phyloP scores from a whole-genome alignment of 2,888 invertebrate species.

The Mythimna pallens region DNA sequence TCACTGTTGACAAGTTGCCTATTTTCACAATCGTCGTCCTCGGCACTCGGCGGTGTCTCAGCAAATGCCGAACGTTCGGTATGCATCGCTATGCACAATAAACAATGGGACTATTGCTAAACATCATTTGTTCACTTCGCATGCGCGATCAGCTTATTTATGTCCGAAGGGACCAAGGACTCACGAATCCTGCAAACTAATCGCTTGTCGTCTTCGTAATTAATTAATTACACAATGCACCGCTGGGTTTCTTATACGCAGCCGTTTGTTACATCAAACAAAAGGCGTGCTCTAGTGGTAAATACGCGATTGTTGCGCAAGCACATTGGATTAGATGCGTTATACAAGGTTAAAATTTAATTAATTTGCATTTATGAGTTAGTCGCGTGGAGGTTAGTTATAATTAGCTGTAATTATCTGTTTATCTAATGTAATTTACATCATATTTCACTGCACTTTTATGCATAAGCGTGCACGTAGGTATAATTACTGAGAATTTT shows the following conservation, averaged over 20 bases:
- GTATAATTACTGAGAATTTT: background rate
- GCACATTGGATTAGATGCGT: constrained; percentile 68
- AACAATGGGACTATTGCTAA: constrained; percentile 81
- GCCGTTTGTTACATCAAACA: constrained; percentile 67
- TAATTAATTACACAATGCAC: constrained; percentile 64
- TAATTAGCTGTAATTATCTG: constrained; percentile 48
- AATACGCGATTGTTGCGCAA: constrained; percentile 72
- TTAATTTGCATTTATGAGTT: constrained; percentile 72
- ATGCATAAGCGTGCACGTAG: background rate
- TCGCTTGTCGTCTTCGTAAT: constrained; percentile 62
- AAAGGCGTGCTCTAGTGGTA: constrained; percentile 69
- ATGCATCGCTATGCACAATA: constrained; percentile 72
- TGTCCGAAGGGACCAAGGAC: constrained; percentile 76
- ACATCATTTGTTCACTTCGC: constrained; percentile 67
- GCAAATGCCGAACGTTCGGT: constrained; percentile 65
- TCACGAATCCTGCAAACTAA: constrained; percentile 61
- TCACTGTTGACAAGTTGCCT: constrained; percentile 73
- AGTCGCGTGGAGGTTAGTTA: constrained; percentile 58
- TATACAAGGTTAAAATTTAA: constrained; percentile 72
- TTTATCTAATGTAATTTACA: constrained; percentile 34
- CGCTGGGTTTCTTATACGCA: constrained; percentile 51
- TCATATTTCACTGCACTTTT: constrained; percentile 17
- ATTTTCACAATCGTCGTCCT: constrained; percentile 76
- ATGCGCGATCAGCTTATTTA: constrained; percentile 79
- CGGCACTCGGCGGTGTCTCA: constrained; percentile 62